Conservation (phyloP, 2,113 vertebrate genomes). For the Azemiops feae region DNA sequence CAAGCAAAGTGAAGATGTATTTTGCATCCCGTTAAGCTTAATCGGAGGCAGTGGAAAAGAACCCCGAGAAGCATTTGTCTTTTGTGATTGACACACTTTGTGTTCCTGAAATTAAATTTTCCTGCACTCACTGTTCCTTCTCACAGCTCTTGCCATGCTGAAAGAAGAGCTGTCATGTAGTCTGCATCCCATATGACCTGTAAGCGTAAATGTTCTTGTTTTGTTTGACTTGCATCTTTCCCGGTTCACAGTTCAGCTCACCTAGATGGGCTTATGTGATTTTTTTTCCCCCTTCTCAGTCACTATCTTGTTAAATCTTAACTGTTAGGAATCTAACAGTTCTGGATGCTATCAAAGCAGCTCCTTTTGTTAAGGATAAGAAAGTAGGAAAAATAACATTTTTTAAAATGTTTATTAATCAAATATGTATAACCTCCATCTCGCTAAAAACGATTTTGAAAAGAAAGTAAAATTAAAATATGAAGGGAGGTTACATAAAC, state of each 20-base stretch:
- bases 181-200: constrained; percentile 12
- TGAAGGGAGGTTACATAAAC: constrained; percentile 40
- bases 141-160: constrained; percentile 1
- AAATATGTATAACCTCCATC: neutral
- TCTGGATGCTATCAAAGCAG: constrained; percentile 13
- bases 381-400: constrained; percentile 1
- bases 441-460: neutral
- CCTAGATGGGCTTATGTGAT: neutral
- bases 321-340: constrained; percentile 14
- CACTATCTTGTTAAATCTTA: constrained; percentile 29
- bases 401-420: neutral
- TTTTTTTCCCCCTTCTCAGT: constrained; percentile 11
- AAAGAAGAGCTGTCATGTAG: constrained; percentile 19
- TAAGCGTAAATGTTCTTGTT: neutral
- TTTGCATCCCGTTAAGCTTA: neutral
- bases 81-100: neutral
- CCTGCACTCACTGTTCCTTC: constrained; percentile 10
- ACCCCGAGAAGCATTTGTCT: neutral
- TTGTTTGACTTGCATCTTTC: constrained; percentile 25
- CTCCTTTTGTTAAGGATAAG: constrained; percentile 22
- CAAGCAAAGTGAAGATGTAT: neutral
- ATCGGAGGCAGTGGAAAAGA: neutral
- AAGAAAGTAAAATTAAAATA: constrained; percentile 1
- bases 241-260: neutral
- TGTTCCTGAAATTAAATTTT: constrained; percentile 10